phyloP scores from a whole-genome alignment of 2,888 invertebrate species.

The Erpobdella octoculata region DNA sequence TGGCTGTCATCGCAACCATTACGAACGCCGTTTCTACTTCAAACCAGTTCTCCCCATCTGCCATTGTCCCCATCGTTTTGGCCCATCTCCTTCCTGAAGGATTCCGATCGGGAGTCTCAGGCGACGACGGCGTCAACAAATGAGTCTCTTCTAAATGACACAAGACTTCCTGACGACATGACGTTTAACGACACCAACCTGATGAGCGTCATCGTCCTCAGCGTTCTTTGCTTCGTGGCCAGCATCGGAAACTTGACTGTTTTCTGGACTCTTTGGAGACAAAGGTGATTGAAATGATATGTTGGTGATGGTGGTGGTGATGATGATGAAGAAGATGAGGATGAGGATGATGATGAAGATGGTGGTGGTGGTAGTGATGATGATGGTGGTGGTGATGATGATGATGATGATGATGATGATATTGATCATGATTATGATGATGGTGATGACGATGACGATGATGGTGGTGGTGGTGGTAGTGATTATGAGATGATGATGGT shows the following conservation, averaged over 20 bases:
- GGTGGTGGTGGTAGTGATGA: not conserved
- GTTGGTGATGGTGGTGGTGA: not conserved
- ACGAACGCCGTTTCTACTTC: too few species aligned
- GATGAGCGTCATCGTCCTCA: not conserved
- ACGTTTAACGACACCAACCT: not conserved
- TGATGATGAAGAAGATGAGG: not conserved
- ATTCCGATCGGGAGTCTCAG: too few species aligned
- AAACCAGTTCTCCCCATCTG: too few species aligned
- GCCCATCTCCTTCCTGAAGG: too few species aligned
- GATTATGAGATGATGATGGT: too few species aligned
- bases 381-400: conserved; percentile 16
- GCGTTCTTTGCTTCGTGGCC: not conserved
- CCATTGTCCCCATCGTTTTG: too few species aligned
- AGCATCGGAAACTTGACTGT: not conserved
- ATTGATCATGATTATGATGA: too few species aligned
- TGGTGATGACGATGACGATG: too few species aligned
- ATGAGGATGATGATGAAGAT: not conserved
- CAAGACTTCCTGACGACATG: not conserved
- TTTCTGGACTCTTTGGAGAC: not conserved
- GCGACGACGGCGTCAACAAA: too few species aligned
- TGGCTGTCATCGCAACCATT: too few species aligned
- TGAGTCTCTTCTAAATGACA: too few species aligned
- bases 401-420: conserved; percentile 28
- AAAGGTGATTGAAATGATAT: not conserved
- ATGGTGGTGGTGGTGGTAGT: too few species aligned